Conservation (phyloP, 1,140 invertebrate genomes). For the Zaprionus lachaisei region DNA sequence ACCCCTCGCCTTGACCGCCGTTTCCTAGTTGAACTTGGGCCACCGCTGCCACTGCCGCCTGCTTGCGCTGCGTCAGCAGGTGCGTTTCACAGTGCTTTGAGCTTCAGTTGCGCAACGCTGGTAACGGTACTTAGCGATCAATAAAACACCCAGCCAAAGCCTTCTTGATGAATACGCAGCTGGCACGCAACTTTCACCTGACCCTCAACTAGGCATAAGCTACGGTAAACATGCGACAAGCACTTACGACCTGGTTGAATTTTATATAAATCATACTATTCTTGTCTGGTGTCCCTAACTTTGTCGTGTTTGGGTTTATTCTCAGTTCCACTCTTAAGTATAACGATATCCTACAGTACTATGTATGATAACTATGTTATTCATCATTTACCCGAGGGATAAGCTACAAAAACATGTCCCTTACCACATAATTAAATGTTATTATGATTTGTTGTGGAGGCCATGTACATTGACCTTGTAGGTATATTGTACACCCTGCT, state of each 20-base stretch:
- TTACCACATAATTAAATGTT: no score
- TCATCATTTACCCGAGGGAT: no score
- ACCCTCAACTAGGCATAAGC: slow-evolving; percentile 1
- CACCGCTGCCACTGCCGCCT: slow-evolving; percentile 15
- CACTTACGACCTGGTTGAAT: slow-evolving; percentile 5
- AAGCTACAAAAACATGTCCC: no score
- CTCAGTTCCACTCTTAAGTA: neutral
- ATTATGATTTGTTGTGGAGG: no score
- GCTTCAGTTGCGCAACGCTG: slow-evolving; percentile 60
- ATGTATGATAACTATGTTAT: neutral
- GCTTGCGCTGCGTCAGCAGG: slow-evolving; percentile 9
- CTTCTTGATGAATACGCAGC: slow-evolving; percentile 60
- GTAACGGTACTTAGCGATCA: slow-evolving; percentile 41
- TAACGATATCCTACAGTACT: neutral
- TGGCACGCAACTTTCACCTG: slow-evolving; percentile 60
- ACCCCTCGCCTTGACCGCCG: slow-evolving; percentile 78
- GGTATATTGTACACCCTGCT: no score
- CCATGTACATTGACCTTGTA: no score
- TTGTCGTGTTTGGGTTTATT: neutral
- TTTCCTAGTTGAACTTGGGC: slow-evolving; percentile 64
- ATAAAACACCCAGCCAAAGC: slow-evolving; percentile 50
- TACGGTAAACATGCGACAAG: slow-evolving; percentile 7
- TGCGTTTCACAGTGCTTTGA: slow-evolving; percentile 10
- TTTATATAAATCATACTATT: neutral
- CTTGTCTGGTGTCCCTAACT: neutral